Evolutionary conservation across 2,797 vertebrate genomes (phyloP).

Genomic region (Carapus acus): DNA sequence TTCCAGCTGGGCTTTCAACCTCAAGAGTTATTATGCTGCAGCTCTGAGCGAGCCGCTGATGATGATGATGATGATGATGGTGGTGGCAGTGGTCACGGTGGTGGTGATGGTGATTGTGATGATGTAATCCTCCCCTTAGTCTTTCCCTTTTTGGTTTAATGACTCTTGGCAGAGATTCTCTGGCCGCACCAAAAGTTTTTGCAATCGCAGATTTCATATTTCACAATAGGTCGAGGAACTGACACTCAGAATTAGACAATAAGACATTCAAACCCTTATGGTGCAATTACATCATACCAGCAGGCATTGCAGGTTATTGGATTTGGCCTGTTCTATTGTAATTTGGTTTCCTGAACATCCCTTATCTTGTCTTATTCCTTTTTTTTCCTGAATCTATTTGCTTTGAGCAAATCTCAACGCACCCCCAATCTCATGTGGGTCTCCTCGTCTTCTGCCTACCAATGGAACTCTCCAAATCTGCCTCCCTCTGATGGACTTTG

Average conservation of each 20-base stretch:
- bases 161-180: conserved; percentile 2
- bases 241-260: background rate
- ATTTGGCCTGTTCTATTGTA: too few species aligned
- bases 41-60: conserved; percentile 22
- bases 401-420: too few species aligned
- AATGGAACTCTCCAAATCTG: too few species aligned
- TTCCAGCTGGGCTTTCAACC: conserved; percentile 44
- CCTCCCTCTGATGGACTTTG: too few species aligned
- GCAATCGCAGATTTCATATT: too few species aligned
- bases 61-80: conserved; percentile 19
- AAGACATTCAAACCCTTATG: conserved; percentile 1
- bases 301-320: too few species aligned
- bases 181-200: too few species aligned
- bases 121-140: conserved; percentile 29
- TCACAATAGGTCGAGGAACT: background rate
- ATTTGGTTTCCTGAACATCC: too few species aligned
- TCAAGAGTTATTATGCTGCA: conserved; percentile 29
- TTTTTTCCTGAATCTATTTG: too few species aligned
- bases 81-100: conserved; percentile 37
- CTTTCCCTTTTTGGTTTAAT: conserved; percentile 26
- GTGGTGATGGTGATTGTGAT: conserved; percentile 24
- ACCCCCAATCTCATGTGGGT: too few species aligned
- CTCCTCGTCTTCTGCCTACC: too few species aligned
- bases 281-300: background rate
- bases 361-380: too few species aligned